Conservation (phyloP, 2,888 invertebrate genomes). For the Aporophyla lueneburgensis region DNA sequence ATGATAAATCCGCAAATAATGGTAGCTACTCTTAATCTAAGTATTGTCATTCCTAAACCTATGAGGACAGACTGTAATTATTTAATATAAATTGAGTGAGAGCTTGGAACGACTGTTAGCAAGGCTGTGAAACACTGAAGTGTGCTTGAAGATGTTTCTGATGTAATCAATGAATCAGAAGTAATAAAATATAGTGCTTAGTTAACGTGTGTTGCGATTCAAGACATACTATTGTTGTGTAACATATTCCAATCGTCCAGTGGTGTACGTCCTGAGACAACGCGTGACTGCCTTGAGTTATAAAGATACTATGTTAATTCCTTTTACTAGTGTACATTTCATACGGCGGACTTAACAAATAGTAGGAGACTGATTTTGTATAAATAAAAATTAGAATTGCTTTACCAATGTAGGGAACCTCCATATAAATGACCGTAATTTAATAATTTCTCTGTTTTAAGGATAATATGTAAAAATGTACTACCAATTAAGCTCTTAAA, state of each 20-base stretch:
- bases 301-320: conserved; percentile 73
- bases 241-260: conserved; percentile 83
- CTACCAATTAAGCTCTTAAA: conserved; percentile 73
- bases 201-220: conserved; percentile 67
- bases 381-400: conserved; percentile 86
- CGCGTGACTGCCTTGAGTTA: conserved; percentile 78
- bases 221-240: conserved; percentile 72
- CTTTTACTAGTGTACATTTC: conserved; percentile 76
- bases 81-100: conserved; percentile 79
- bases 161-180: conserved; percentile 68
- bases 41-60: conserved; percentile 86
- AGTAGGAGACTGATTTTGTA: conserved; percentile 91
- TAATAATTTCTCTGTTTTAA: conserved; percentile 72
- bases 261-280: conserved; percentile 81
- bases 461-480: conserved; percentile 75
- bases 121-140: conserved; percentile 88
- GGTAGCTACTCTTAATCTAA: conserved; percentile 78
- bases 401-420: conserved; percentile 84
- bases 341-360: conserved; percentile 85
- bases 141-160: conserved; percentile 82
- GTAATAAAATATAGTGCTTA: conserved; percentile 70
- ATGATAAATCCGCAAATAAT: conserved; percentile 68
- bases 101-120: conserved; percentile 87
- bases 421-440: conserved; percentile 75
- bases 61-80: conserved; percentile 81